Evolutionary conservation across 1,140 invertebrate genomes (phyloP).

Genomic region (Elysia chlorotica): DNA sequence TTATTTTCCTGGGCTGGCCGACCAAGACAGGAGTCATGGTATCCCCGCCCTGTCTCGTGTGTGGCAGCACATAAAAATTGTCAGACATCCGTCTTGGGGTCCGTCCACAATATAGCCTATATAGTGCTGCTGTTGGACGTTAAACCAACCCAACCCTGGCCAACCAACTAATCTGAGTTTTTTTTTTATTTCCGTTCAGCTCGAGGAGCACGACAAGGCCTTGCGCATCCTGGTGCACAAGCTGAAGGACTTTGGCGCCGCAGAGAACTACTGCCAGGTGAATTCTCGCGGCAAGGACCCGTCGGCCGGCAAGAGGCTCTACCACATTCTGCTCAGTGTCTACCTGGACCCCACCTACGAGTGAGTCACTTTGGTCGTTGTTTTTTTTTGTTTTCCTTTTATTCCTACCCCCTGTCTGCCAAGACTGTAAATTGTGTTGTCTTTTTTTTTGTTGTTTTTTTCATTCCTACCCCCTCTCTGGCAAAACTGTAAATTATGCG

Average conservation of each 20-base stretch:
- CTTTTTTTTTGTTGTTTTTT: not conserved
- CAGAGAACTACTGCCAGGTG: conserved; percentile 65
- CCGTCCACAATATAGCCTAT: too few species aligned
- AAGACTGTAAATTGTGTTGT: not conserved
- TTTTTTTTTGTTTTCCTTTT: not conserved
- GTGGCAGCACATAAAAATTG: too few species aligned
- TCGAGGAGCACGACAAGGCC: conserved; percentile 67
- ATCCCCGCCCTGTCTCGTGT: too few species aligned
- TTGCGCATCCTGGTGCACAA: conserved; percentile 65
- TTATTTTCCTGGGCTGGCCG: too few species aligned
- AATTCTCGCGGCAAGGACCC: conserved; percentile 59
- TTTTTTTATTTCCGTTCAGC: too few species aligned
- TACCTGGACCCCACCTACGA: conserved; percentile 63
- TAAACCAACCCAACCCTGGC: too few species aligned
- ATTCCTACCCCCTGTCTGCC: not conserved
- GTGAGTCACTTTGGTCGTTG: conserved; percentile 55
- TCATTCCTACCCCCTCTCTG: not conserved
- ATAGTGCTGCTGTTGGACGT: too few species aligned
- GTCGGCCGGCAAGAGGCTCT: conserved; percentile 58
- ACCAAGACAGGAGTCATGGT: too few species aligned
- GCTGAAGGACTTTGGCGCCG: conserved; percentile 63
- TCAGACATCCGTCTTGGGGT: too few species aligned
- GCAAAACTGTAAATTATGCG: not conserved
- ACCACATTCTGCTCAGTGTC: conserved; percentile 63
- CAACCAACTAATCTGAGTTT: too few species aligned